Evolutionary conservation across 2,113 vertebrate species (phyloP).

Genomic region (Corvus moneduloides): DNA sequence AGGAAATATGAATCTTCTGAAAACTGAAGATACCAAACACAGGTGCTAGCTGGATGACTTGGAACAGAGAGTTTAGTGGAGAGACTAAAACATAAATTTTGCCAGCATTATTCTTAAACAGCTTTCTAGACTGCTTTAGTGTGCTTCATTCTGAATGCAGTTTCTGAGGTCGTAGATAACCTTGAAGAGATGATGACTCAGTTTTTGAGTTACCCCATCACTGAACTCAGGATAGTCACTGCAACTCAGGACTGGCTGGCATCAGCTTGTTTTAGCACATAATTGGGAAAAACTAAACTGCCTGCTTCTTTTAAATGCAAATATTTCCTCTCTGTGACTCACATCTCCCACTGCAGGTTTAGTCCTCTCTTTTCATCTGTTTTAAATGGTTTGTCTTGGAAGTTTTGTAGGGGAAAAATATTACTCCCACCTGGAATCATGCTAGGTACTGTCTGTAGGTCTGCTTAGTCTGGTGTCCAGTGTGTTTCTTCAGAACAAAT

Average conservation of each 20-base stretch:
- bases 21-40: background rate
- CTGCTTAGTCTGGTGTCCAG: background rate
- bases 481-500: background rate
- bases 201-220: background rate
- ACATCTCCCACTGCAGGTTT: background rate
- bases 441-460: background rate
- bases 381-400: conserved; percentile 9
- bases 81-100: background rate
- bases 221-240: background rate
- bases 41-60: background rate
- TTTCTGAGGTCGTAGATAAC: background rate
- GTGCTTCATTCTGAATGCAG: background rate
- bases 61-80: background rate
- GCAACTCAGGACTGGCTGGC: background rate
- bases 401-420: background rate
- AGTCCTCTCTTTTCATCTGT: conserved; percentile 21
- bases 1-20: background rate
- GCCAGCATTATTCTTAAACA: background rate
- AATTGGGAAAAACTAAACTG: background rate
- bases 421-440: background rate
- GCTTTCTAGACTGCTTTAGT: background rate
- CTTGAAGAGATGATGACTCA: background rate
- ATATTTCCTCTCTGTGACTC: conserved; percentile 30
- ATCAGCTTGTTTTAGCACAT: background rate
- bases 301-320: conserved; percentile 52